Evolutionary conservation across 2,888 invertebrate species (phyloP).

Genomic region (Pemphredon lugubris): DNA sequence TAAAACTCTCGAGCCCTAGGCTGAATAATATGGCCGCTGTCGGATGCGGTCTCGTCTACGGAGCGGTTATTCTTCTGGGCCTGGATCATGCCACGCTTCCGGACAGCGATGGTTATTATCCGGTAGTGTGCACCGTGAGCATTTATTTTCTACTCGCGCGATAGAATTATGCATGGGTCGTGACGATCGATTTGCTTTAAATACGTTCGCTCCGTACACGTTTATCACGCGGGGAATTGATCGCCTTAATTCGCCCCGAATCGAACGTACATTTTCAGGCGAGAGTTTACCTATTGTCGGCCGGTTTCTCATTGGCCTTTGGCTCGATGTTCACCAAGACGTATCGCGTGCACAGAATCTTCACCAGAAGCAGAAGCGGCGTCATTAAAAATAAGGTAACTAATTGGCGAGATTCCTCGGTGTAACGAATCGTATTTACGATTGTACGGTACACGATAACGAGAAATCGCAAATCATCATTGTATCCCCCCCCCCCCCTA

Average conservation of each 20-base stretch:
- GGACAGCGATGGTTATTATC: constrained; percentile 87
- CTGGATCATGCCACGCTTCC: constrained; percentile 91
- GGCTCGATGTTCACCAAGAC: constrained; percentile 98
- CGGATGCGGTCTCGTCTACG: constrained; percentile 95
- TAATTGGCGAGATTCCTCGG: no score
- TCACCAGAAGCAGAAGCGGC: constrained; percentile 90
- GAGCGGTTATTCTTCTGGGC: constrained; percentile 92
- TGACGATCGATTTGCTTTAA: no score
- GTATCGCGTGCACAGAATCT: constrained; percentile 94
- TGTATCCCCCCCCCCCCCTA: neutral
- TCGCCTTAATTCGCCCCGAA: no score
- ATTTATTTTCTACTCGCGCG: constrained; percentile 9
- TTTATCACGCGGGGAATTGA: no score
- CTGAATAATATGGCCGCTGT: constrained; percentile 95
- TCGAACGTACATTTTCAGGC: no score
- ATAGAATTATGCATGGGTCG: no score
- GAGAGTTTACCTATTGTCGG: constrained; percentile 92
- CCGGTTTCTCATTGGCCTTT: constrained; percentile 95
- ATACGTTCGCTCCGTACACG: no score
- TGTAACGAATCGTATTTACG: no score
- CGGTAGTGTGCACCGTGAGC: constrained; percentile 93
- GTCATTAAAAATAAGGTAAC: constrained; percentile 92
- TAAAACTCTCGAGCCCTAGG: constrained; percentile 95
- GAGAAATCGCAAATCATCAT: no score
- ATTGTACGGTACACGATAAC: neutral